Evolutionary conservation across 2,797 vertebrate genomes (phyloP), one percentile per base, ranked within the genome.

Genomic region (Molossus alvarezi): DNA sequence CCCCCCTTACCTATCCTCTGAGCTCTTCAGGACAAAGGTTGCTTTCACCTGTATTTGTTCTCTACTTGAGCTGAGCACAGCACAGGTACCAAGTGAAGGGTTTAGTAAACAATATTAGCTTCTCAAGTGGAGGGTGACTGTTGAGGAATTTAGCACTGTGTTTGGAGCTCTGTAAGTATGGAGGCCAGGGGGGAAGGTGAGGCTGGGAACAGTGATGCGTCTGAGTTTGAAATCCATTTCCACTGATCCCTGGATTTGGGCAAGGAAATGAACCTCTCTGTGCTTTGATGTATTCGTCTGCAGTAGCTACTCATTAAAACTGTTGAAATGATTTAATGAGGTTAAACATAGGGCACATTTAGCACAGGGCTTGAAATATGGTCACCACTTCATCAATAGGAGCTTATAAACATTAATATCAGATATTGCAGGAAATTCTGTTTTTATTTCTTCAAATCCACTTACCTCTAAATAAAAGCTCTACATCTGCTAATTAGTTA

Each of bases 391-490:
- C 17, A 85, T 76, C 20, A 71, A 41, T 33, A 58, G 8, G 41
- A 45, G 55, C 48, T 91, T 82, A 72, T 33, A 83, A 71, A 64
- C 64, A 21, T 82, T 84, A 17, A 71, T 58, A 33, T 45, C 65
- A 53, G n/a, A 37, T 62, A 7, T 80, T 27, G 75, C 13, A 48
- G 10, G 21, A 48, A 48, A 37, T 60, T 60, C 3, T 67, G 25
- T 29, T 69, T 95, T 90, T 60, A 65, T 67, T 67, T 77, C 41
- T 92, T 23, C 6, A 33, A 90, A 82, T 41, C 33, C 3, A 62
- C 7, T 58, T 5, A 76, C 27, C 2, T 89, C 45, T 23, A 90
- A 92, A 55, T 83, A 72, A 81, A 53, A 13, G 6, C 51, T 77
- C 48, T 53, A 90, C 45, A 65, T 11, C 14, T 71, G 10, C 15